phyloP scores from a whole-genome alignment of 1,140 invertebrate genomes.

The Ceratosolen fusciceps region DNA sequence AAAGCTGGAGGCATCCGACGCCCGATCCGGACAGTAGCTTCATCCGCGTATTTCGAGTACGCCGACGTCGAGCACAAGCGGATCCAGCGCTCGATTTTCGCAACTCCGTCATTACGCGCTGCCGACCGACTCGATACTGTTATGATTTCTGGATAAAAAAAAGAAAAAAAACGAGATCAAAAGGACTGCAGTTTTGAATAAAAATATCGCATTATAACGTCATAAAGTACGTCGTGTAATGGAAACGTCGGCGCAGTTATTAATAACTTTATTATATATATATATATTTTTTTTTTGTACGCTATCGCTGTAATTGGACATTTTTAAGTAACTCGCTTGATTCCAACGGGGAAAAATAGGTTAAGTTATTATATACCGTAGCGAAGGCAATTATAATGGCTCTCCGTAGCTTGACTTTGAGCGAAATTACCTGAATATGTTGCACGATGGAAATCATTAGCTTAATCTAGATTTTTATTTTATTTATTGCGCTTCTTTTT shows the following conservation, averaged over 20 bases:
- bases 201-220: no score
- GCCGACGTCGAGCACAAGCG: no score
- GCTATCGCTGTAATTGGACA: constrained; percentile 13
- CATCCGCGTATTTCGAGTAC: no score
- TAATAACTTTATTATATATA: constrained; percentile 20
- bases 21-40: no score
- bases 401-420: background rate
- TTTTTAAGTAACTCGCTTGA: constrained; percentile 10
- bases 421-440: background rate
- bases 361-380: constrained; percentile 22
- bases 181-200: background rate
- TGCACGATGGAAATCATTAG: no score
- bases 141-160: background rate
- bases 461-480: no score
- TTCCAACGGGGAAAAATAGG: constrained; percentile 18
- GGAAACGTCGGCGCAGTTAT: constrained; percentile 5
- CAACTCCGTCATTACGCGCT: background rate
- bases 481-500: no score
- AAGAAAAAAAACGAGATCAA: background rate
- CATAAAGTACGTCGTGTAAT: constrained; percentile 1
- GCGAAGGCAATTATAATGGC: background rate
- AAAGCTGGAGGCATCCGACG: no score
- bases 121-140: background rate
- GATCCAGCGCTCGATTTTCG: background rate
- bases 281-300: no score